Evolutionary conservation across 2,888 invertebrate species (phyloP).

Genomic region (Pandemis heparana): DNA sequence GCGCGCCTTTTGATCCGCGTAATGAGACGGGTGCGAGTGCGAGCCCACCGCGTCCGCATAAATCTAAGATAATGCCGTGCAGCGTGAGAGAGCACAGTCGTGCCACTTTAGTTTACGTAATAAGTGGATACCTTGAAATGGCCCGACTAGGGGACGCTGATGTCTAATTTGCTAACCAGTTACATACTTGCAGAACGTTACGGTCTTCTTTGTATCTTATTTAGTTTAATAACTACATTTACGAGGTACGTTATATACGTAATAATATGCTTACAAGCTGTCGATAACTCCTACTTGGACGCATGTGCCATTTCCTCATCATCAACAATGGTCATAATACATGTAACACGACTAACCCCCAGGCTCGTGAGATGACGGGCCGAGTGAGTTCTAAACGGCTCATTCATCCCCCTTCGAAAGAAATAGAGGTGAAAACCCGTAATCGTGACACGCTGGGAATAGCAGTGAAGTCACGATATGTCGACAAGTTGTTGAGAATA

Average conservation of each 20-base stretch:
- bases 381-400: conserved; percentile 58
- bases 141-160: conserved; percentile 61
- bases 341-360: conserved; percentile 63
- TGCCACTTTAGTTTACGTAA: conserved; percentile 77
- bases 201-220: conserved; percentile 48
- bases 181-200: conserved; percentile 55
- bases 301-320: conserved; percentile 60
- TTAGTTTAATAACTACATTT: conserved; percentile 58
- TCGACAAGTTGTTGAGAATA: conserved; percentile 48
- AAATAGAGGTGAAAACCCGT: conserved; percentile 54
- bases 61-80: conserved; percentile 75
- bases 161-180: conserved; percentile 64
- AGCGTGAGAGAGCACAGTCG: conserved; percentile 80
- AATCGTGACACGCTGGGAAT: conserved; percentile 49
- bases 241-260: conserved; percentile 46
- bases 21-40: conserved; percentile 78
- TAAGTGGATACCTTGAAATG: conserved; percentile 72
- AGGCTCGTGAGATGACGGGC: conserved; percentile 57
- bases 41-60: conserved; percentile 72
- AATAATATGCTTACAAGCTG: conserved; percentile 49
- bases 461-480: conserved; percentile 47
- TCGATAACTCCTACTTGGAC: conserved; percentile 54
- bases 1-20: conserved; percentile 73
- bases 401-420: conserved; percentile 51
- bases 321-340: conserved; percentile 60